A percentile compares a stretch with the other conserved stretches of the same genome.
These are phyloP conservation scores for Petrolisthes manimaculis DNA, from an alignment of 2,888 invertebrate species.

Conservation along the genomic window DNA sequence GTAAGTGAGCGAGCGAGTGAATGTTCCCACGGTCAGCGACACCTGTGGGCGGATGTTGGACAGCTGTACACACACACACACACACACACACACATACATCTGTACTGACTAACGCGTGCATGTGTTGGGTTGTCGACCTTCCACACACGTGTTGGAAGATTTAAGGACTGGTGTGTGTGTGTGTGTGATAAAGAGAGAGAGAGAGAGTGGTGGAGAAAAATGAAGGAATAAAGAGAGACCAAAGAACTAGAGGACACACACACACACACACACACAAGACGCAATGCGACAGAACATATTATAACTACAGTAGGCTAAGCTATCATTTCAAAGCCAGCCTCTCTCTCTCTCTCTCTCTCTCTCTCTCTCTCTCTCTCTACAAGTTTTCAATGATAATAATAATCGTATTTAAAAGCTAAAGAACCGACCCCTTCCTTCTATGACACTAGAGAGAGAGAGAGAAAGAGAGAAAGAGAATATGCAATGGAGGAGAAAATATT, in stretches of 20 bases:
- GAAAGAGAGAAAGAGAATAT: too few species aligned
- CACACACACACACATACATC: neutral
- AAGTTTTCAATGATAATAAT: too few species aligned
- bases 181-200: neutral
- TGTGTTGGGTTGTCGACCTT: too few species aligned
- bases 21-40: neutral
- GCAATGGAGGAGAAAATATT: too few species aligned
- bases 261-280: neutral
- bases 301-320: neutral
- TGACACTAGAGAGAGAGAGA: too few species aligned
- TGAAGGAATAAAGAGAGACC: too few species aligned
- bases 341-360: conserved; percentile 4
- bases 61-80: neutral
- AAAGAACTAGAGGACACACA: too few species aligned
- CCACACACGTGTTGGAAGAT: too few species aligned
- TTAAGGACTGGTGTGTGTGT: neutral
- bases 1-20: neutral
- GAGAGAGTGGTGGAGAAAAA: neutral
- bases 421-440: too few species aligned
- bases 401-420: too few species aligned
- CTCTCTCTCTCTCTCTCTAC: neutral
- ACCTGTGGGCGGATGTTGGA: neutral
- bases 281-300: conserved; percentile 5
- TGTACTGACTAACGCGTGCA: neutral
- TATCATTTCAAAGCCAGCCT: neutral